Conservation (phyloP, 2,113 vertebrate species). For the Phasianus colchicus region DNA sequence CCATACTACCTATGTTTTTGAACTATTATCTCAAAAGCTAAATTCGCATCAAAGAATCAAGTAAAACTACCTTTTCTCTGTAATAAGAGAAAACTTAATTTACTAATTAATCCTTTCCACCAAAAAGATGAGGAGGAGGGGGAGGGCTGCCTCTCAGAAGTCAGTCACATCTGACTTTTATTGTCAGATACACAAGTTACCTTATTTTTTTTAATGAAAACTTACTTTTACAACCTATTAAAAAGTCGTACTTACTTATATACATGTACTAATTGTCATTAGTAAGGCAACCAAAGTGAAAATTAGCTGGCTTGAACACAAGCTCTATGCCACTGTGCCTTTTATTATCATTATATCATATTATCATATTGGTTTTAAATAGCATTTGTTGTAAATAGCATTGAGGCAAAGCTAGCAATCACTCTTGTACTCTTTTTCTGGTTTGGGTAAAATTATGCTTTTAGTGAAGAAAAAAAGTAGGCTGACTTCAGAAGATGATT, state of each 20-base stretch:
- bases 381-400: neutral
- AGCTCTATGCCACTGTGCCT: neutral
- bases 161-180: neutral
- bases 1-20: neutral
- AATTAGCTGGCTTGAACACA: neutral
- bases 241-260: neutral
- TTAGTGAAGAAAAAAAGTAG: neutral
- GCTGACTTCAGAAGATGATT: neutral
- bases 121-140: neutral
- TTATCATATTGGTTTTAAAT: neutral
- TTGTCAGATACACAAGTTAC: neutral
- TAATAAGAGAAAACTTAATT: neutral
- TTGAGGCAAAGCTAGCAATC: neutral
- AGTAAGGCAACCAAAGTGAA: neutral
- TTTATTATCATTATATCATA: neutral
- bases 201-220: neutral
- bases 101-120: neutral
- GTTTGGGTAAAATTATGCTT: neutral
- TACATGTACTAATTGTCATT: neutral
- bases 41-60: neutral
- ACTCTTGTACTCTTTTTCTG: neutral
- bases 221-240: neutral
- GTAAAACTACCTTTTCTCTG: neutral
- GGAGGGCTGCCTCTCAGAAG: rapidly evolving
- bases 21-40: neutral